Evolutionary conservation across 2,113 vertebrate species (phyloP).

Genomic region (Coreoperca whiteheadi): DNA sequence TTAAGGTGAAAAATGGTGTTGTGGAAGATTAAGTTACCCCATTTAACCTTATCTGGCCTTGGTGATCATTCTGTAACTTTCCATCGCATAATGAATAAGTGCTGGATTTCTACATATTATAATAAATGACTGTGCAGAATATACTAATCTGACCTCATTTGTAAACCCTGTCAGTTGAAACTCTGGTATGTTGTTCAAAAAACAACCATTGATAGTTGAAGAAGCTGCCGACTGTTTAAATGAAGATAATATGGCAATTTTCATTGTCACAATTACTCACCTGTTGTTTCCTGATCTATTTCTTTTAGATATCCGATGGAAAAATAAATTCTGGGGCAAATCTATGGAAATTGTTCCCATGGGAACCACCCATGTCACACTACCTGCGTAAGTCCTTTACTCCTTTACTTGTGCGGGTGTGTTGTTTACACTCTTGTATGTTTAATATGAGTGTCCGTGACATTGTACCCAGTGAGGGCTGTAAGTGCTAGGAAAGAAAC

Average conservation of each 20-base stretch:
- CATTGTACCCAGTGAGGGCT: background rate
- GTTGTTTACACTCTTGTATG: constrained; percentile 3
- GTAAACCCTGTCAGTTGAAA: background rate
- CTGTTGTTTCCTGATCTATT: background rate
- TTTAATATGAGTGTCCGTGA: background rate
- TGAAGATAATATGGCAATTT: background rate
- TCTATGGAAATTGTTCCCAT: constrained; percentile 99
- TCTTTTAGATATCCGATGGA: constrained; percentile 95
- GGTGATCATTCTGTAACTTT: constrained; percentile 4
- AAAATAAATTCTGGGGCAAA: constrained; percentile 99
- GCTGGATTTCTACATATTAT: background rate
- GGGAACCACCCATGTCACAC: constrained; percentile 93
- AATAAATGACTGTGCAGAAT: background rate
- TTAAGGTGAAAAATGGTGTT: background rate
- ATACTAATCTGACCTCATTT: background rate
- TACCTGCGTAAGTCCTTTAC: constrained; percentile 88
- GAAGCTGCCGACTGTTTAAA: background rate
- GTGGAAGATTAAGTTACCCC: background rate
- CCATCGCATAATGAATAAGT: background rate
- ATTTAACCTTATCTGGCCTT: background rate
- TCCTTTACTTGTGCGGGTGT: constrained; percentile 1
- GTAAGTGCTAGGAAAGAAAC: background rate
- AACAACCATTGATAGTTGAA: constrained; percentile 6
- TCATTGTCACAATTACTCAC: background rate
- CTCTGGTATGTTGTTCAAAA: background rate